Evolutionary conservation across 1,140 invertebrate species (phyloP).

Genomic region (Drosophila eugracilis): DNA sequence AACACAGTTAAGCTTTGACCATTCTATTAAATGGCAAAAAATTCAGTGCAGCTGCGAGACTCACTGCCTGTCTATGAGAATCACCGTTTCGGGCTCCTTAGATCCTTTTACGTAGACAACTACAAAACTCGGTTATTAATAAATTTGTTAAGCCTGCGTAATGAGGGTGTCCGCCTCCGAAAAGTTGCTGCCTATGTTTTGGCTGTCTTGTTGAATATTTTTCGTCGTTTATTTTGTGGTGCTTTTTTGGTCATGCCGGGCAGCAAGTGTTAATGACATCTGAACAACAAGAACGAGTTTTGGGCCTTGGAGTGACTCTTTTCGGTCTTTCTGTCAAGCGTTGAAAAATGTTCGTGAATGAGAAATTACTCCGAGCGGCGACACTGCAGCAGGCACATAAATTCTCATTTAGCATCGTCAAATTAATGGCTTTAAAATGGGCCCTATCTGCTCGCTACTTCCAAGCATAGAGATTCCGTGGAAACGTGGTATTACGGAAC

Average conservation of each 20-base stretch:
- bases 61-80: constrained; percentile 1
- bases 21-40: too few species aligned
- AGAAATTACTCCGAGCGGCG: constrained; percentile 60
- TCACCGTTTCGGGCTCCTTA: neutral
- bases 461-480: constrained; percentile 21
- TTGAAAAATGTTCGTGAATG: constrained; percentile 78
- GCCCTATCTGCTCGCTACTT: constrained; percentile 28
- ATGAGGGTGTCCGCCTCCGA: constrained; percentile 23
- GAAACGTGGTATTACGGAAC: constrained; percentile 10
- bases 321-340: constrained; percentile 45
- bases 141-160: constrained; percentile 41
- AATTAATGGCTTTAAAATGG: constrained; percentile 76
- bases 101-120: constrained; percentile 1
- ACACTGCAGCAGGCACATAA: constrained; percentile 76
- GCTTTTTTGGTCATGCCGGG: constrained; percentile 44
- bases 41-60: neutral
- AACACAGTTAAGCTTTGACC: too few species aligned
- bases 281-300: constrained; percentile 60
- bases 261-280: constrained; percentile 78
- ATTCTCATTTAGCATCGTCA: constrained; percentile 80
- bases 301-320: constrained; percentile 34
- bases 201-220: constrained; percentile 18
- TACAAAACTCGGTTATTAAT: constrained; percentile 36
- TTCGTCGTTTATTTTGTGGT: constrained; percentile 10
- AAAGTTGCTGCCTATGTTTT: constrained; percentile 11